Conservation (phyloP, 2,797 vertebrate species). For the Takifugu ocellatus region DNA sequence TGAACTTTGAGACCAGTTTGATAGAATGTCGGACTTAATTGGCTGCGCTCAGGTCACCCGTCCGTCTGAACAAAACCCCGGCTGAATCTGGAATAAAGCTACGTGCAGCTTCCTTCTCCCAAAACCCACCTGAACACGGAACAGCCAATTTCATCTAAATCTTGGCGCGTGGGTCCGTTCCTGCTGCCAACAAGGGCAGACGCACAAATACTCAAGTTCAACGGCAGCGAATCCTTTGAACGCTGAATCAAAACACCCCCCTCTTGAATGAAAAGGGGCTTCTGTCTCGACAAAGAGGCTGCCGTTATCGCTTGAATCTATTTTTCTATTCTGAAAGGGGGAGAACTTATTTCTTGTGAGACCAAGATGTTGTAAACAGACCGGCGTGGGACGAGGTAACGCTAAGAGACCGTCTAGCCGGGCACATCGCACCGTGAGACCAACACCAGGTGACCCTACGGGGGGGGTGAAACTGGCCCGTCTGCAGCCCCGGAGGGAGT, state of each 20-base stretch:
- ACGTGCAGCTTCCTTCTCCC: constrained; percentile 35
- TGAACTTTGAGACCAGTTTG: constrained; percentile 16
- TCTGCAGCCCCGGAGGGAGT: too few species aligned
- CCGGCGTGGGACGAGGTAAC: too few species aligned
- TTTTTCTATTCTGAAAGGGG: too few species aligned
- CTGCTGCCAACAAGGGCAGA: neutral
- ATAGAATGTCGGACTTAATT: constrained; percentile 12
- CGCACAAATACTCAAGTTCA: constrained; percentile 34
- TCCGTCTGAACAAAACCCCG: constrained; percentile 26
- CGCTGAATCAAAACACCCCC: neutral
- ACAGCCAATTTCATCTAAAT: constrained; percentile 52
- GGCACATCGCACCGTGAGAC: too few species aligned
- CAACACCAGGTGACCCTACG: too few species aligned
- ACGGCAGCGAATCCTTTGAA: neutral
- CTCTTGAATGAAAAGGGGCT: neutral
- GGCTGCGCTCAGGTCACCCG: constrained; percentile 7
- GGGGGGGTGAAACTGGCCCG: too few species aligned
- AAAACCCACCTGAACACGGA: constrained; percentile 31
- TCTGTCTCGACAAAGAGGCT: too few species aligned
- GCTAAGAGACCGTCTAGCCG: too few species aligned
- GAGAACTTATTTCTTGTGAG: too few species aligned
- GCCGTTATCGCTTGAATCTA: too few species aligned
- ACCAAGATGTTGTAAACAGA: too few species aligned
- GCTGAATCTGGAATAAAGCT: constrained; percentile 18
- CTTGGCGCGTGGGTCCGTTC: constrained; percentile 26